Evolutionary conservation across 2,113 vertebrate species (phyloP), one percentile per base, ranked within the genome.

Genomic region (Epinephelus lanceolatus): DNA sequence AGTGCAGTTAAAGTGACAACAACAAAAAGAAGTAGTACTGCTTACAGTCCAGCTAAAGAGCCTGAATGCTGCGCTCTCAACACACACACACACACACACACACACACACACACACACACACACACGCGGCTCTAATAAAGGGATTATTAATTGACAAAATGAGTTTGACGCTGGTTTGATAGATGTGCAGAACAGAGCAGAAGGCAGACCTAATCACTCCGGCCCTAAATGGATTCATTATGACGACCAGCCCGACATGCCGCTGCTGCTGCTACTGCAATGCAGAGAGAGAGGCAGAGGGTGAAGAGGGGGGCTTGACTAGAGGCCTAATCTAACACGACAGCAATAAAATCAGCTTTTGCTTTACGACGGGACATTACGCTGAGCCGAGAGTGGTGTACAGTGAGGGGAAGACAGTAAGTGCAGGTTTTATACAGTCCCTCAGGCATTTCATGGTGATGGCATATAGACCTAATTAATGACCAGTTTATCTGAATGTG

Each of bases 141-240:
- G 47, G 71, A 88, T 92, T 93, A 91, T 88, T 90, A 87, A 92
- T 94, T 88, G 91, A 91, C 86, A 72, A 94, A 92, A 94, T 81
- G 85, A 88, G 84, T 91, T 91, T 93, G 89, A 91, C 42, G 65
- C 61, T 19, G 10, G 25, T 86, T 85, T 92, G 91, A 94, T 90
- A 83, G 90, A 93, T 92, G 87, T 81, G 77, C 88, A 59, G 87
- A 85, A 65, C 68, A 68, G 53, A 76, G 87, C 81, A 89, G 75
- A 90, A 80, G 74, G 69, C 73, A 69, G 79, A 86, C 72, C 89
- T 90, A 92, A 92, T 92, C 91, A 92, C 89, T 88, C 56, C 61
- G 12, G 70, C 63, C 84, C 71, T 84, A 84, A 94, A 92, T 93
- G 70, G 78, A 94, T 94, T 93, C 87, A 94, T 92, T 90, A 91